Conservation (phyloP, 2,888 invertebrate genomes). For the Seira ritae region DNA sequence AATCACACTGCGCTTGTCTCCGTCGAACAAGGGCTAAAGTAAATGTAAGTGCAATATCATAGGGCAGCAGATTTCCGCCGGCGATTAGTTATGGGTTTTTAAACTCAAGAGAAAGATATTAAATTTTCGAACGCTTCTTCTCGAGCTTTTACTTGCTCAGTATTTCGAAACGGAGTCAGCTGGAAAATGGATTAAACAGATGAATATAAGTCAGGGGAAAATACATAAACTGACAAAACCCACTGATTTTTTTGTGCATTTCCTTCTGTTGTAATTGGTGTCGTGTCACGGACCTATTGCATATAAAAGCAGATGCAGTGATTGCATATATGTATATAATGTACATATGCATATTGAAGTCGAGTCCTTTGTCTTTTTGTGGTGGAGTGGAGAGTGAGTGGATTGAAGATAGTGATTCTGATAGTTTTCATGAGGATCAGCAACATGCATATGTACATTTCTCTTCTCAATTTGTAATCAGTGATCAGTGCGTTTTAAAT, state of each 20-base stretch:
- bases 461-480: no score
- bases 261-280: constrained; percentile 38
- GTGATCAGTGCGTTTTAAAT: no score
- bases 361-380: no score
- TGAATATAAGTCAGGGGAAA: constrained; percentile 40
- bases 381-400: no score
- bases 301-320: no score
- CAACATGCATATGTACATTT: no score
- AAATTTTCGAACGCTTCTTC: neutral
- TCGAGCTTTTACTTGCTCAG: neutral
- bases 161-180: constrained; percentile 54
- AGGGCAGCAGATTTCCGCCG: neutral
- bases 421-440: no score
- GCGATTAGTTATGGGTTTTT: neutral
- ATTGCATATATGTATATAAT: no score
- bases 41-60: neutral
- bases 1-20: neutral
- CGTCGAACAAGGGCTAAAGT: neutral
- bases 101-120: neutral
- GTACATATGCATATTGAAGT: no score
- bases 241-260: constrained; percentile 7
- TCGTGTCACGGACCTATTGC: constrained; percentile 45
- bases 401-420: no score
- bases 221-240: neutral
- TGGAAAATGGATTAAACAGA: constrained; percentile 52